Conservation (phyloP, 2,113 vertebrate species). For the Alligator sinensis region DNA sequence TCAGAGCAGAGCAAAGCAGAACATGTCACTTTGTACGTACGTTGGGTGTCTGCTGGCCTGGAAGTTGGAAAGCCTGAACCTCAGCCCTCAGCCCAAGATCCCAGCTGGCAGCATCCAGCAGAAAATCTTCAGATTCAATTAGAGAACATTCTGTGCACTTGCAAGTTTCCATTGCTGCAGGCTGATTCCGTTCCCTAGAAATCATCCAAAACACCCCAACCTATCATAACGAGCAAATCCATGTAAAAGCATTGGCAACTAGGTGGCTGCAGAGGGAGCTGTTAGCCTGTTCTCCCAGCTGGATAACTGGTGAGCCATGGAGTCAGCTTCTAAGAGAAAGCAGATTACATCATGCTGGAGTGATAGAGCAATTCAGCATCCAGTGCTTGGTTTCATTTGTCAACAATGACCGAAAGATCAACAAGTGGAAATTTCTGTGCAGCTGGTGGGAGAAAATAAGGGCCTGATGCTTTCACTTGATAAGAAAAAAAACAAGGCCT, state of each 20-base stretch:
- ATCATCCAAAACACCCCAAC: neutral
- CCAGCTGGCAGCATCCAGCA: neutral
- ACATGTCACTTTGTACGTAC: neutral
- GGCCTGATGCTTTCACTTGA: too few species aligned
- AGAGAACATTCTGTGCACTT: neutral
- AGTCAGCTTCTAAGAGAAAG: neutral
- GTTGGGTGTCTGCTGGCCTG: neutral
- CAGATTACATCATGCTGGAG: neutral
- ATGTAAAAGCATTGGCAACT: neutral
- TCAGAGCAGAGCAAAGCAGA: rapidly evolving
- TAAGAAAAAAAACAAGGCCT: neutral
- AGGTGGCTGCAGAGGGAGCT: slow-evolving; percentile 14
- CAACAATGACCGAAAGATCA: neutral
- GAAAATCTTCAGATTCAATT: neutral
- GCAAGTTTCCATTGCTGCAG: neutral
- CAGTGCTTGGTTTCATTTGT: neutral
- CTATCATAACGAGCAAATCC: rapidly evolving
- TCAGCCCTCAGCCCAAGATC: neutral
- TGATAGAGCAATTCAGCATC: rapidly evolving
- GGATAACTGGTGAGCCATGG: rapidly evolving
- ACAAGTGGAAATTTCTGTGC: neutral
- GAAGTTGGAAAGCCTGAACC: neutral
- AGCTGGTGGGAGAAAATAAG: neutral
- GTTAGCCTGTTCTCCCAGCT: rapidly evolving
- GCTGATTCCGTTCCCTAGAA: neutral